phyloP scores from a whole-genome alignment of 1,140 invertebrate species.

The Aphidius gifuensis region DNA sequence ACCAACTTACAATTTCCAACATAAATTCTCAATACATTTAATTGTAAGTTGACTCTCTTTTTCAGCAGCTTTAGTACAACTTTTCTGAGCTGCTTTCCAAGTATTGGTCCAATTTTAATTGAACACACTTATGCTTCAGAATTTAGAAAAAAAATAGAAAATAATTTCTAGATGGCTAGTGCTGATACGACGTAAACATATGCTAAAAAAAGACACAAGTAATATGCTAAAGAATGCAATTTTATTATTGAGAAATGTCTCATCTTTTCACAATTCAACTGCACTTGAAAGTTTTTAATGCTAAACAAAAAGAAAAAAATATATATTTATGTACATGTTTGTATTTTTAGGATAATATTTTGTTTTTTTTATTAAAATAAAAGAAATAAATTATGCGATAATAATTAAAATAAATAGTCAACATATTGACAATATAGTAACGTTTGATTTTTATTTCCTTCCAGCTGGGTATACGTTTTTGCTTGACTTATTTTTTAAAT shows the following conservation, averaged over 20 bases:
- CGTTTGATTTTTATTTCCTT: too few species aligned
- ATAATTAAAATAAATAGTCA: too few species aligned
- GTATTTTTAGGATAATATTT: not conserved
- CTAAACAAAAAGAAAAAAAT: conserved; percentile 3
- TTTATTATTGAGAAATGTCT: conserved; percentile 32
- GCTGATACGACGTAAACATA: conserved; percentile 69
- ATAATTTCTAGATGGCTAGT: conserved; percentile 60
- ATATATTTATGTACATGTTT: not conserved
- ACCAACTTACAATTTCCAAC: conserved; percentile 32
- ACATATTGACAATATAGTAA: too few species aligned
- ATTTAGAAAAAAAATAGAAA: not conserved
- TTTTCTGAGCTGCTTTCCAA: conserved; percentile 61
- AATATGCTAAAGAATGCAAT: conserved; percentile 38
- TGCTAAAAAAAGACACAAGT: conserved; percentile 54
- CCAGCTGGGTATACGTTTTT: too few species aligned
- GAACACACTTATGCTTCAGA: not conserved
- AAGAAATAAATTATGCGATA: too few species aligned
- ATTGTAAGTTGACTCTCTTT: conserved; percentile 60
- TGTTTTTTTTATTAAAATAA: not conserved
- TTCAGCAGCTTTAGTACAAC: conserved; percentile 65
- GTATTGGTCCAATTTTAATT: conserved; percentile 61
- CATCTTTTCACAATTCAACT: conserved; percentile 30
- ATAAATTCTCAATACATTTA: conserved; percentile 67
- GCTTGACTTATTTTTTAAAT: too few species aligned
- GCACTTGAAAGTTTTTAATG: conserved; percentile 18